Evolutionary conservation across 2,797 vertebrate genomes (phyloP).

Genomic region (Dermochelys coriacea): DNA sequence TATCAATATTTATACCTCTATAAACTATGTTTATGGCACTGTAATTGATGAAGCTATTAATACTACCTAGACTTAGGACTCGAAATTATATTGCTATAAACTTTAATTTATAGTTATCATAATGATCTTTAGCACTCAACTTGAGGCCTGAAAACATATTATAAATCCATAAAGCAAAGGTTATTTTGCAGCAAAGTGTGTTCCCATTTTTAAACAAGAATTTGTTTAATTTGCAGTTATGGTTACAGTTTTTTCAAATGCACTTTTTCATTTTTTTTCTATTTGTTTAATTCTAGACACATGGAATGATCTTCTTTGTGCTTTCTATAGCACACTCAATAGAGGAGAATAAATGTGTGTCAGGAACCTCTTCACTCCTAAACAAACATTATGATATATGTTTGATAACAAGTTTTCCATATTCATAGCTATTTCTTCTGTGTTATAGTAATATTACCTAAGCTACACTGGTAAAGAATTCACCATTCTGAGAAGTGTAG

Average conservation of each 20-base stretch:
- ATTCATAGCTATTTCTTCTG: not conserved
- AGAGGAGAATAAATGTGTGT: not conserved
- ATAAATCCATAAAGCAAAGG: conserved; percentile 24
- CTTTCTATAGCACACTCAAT: not conserved
- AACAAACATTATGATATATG: not conserved
- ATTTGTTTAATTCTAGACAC: not conserved
- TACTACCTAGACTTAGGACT: conserved; percentile 35
- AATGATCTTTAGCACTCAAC: conserved; percentile 27
- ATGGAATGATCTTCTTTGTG: not conserved
- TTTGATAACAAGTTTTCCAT: not conserved
- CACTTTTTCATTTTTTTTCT: not conserved
- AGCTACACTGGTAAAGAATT: not conserved
- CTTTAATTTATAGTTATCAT: conserved; percentile 50
- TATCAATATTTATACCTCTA: conserved; percentile 60
- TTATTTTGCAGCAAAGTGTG: not conserved
- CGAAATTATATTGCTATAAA: conserved; percentile 59
- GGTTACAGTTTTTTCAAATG: not conserved
- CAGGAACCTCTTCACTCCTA: not conserved
- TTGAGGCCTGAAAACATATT: conserved; percentile 23
- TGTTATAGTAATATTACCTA: not conserved
- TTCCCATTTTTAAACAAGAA: conserved; percentile 39
- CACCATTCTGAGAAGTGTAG: not conserved
- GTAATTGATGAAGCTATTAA: conserved; percentile 70
- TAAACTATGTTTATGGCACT: conserved; percentile 64
- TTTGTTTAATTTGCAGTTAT: not conserved